A percentile compares a stretch with the other conserved stretches of the same genome.
phyloP scores from a whole-genome alignment of 2,888 invertebrate species.

The Julus scanicus region DNA sequence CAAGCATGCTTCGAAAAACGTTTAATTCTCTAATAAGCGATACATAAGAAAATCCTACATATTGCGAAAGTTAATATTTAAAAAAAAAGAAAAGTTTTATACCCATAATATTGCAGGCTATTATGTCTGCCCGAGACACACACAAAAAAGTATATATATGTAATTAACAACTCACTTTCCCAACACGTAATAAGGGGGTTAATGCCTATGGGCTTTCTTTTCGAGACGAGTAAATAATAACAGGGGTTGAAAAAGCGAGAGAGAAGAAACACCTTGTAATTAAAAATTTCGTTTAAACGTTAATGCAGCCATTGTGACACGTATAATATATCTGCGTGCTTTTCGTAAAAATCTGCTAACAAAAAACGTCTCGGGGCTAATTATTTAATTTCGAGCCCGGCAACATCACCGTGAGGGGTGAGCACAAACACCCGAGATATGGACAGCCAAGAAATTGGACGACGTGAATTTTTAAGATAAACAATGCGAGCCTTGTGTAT shows the following conservation, averaged over 20 bases:
- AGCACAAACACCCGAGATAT: background rate
- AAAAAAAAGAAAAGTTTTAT: background rate
- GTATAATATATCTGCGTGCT: background rate
- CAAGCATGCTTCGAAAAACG: no score
- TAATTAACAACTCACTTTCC: conserved; percentile 11
- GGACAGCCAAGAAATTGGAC: background rate
- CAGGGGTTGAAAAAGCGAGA: conserved; percentile 1
- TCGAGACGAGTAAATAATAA: conserved; percentile 9
- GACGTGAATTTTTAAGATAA: conserved; percentile 6
- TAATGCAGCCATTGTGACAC: conserved; percentile 9
- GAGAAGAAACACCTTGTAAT: conserved; percentile 19
- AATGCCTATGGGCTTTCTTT: conserved; percentile 7
- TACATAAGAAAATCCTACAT: background rate
- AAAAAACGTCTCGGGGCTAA: conserved; percentile 11
- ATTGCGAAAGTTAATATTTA: background rate
- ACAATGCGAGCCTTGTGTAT: background rate
- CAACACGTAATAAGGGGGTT: conserved; percentile 19
- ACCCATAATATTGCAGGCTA: background rate
- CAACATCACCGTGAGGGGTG: background rate
- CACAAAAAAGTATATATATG: background rate
- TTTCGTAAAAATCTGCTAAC: conserved; percentile 3
- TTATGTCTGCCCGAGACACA: background rate
- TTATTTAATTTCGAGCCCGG: background rate
- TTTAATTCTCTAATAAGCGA: no score
- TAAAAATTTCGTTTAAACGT: conserved; percentile 19